Evolutionary conservation across 2,113 vertebrate species (phyloP), one percentile per base, ranked within the genome.

Genomic region (Pteronura brasiliensis): DNA sequence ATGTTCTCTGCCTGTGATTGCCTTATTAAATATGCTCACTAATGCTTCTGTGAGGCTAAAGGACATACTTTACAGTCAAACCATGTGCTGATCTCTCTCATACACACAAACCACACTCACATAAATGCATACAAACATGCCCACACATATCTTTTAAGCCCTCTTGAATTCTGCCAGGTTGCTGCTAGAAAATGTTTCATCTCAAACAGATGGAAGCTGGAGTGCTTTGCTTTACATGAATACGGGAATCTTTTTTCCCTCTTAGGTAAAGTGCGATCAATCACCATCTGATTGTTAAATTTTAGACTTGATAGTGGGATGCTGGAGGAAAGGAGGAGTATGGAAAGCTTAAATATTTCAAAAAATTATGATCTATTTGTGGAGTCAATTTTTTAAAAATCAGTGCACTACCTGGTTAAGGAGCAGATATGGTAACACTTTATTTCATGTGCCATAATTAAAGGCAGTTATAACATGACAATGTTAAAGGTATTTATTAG

Each of bases 11-110:
- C 87, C 80, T 79, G 3, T 88, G 77, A 95, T 94, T 96, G 97
- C 80, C 95, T 93, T 93, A 86, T 95, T 98, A 92, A 91, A 67
- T 29, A 97, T 57, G 85, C 80, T 98, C 92, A n/a, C 67, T 74
- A 96, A 81, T 85, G 86, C 67, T 97, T 97, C 96, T 95, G 61
- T 95, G 94, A 93, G 76, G 96, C 93, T 98, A 93, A 98, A 98
- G 95, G 93, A 72, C 92, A 97, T 59, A 82, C 82, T 97, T 98
- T n/a, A n/a, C 67, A 98, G 98, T 88, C 96, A 95, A 97, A 63
- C 95, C 98, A 98, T 98, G 98, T 98, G 96, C 98, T 97, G 95
- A 93, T 94, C 96, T 77, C 93, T 74, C 92, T 81, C 71, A n/a
- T 31, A 88, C 72, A 95, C 57, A 90, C 67, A 92, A 86, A 92